Evolutionary conservation across 1,140 invertebrate genomes (phyloP).

Genomic region (Chironomus tepperi): DNA sequence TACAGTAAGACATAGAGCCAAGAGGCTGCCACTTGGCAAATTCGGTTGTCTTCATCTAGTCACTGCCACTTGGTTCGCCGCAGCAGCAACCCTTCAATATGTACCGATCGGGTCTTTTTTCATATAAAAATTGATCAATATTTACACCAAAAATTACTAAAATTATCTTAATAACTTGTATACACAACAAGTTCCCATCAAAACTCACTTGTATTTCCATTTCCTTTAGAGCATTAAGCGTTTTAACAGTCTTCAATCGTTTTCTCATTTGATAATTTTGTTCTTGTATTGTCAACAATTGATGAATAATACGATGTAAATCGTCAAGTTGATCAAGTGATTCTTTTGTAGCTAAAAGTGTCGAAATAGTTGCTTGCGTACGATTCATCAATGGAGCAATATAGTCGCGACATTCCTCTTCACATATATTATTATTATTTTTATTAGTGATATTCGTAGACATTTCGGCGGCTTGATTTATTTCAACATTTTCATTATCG

Average conservation of each 20-base stretch:
- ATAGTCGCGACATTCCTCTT: slow-evolving; percentile 28
- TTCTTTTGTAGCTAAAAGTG: slow-evolving; percentile 46
- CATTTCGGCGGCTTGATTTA: neutral
- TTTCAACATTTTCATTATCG: neutral
- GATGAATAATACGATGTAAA: slow-evolving; percentile 62
- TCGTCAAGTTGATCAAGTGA: slow-evolving; percentile 68
- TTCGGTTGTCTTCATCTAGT: too few species aligned
- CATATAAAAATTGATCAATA: neutral
- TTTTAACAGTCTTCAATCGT: slow-evolving; percentile 61
- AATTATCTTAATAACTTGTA: neutral
- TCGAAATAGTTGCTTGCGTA: slow-evolving; percentile 40
- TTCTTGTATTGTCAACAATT: slow-evolving; percentile 59
- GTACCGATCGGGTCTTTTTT: too few species aligned
- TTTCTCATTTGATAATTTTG: slow-evolving; percentile 59
- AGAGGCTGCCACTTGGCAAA: too few species aligned
- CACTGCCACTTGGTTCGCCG: too few species aligned
- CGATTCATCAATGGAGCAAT: slow-evolving; percentile 35
- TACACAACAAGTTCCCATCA: neutral
- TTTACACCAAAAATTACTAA: neutral
- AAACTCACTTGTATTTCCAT: slow-evolving; percentile 38
- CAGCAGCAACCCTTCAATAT: too few species aligned
- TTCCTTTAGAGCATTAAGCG: slow-evolving; percentile 55
- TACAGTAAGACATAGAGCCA: too few species aligned
- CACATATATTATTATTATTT: neutral
- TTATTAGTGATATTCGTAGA: neutral